These are phyloP conservation scores for Leuciscus waleckii DNA, from an alignment of 2,797 vertebrate species.

Conservation along the genomic window DNA sequence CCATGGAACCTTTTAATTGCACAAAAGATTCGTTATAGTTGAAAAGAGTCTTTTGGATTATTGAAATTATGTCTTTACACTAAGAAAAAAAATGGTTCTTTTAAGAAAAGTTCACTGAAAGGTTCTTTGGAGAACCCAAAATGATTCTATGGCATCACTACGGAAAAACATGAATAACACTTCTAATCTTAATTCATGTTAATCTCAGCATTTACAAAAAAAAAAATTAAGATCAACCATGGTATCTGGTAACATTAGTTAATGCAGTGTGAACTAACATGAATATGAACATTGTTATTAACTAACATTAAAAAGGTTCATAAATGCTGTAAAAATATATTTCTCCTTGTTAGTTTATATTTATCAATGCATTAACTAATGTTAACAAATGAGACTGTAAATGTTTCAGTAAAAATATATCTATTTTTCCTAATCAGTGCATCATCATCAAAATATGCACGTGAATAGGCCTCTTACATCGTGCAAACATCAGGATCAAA, in stretches of 20 bases:
- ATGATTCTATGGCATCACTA: no score
- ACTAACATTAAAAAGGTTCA: background rate
- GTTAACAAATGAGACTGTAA: background rate
- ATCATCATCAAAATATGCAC: background rate
- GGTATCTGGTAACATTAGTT: background rate
- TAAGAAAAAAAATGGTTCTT: background rate
- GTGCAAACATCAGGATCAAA: constrained; percentile 96
- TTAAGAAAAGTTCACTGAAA: no score
- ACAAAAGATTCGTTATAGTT: background rate
- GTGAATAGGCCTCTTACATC: constrained; percentile 83
- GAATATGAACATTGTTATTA: background rate
- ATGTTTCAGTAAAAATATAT: background rate
- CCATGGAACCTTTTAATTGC: background rate
- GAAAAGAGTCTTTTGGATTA: background rate
- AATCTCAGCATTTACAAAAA: no score
- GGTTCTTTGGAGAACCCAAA: no score
- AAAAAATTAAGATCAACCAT: background rate
- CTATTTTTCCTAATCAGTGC: background rate
- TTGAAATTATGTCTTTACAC: background rate
- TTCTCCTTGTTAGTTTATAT: background rate
- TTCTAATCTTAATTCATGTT: background rate
- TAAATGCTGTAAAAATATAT: background rate
- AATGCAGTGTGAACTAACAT: background rate
- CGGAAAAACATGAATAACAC: background rate
- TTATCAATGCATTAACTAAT: background rate